phyloP scores from a whole-genome alignment of 2,797 vertebrate species.

The Percopsis omiscomaycus region DNA sequence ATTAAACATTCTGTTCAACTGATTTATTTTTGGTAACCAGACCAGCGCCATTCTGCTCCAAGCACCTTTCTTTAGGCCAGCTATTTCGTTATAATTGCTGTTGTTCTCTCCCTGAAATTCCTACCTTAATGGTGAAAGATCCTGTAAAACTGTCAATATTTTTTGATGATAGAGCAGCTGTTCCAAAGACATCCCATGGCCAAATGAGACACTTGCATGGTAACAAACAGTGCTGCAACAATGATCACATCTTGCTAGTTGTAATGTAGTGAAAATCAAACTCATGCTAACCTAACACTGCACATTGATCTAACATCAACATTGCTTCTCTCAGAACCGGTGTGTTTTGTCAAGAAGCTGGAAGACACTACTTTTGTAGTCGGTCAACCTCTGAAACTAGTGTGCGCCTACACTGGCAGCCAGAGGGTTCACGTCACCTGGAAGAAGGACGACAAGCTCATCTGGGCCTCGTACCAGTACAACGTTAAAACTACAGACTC shows the following conservation, averaged over 20 bases:
- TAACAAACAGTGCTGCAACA: conserved; percentile 74
- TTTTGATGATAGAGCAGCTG: conserved; percentile 84
- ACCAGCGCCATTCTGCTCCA: conserved; percentile 85
- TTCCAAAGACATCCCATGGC: conserved; percentile 75
- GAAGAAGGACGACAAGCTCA: conserved; percentile 88
- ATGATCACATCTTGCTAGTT: conserved; percentile 76
- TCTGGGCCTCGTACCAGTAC: conserved; percentile 79
- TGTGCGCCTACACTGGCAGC: conserved; percentile 83
- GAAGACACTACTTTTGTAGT: conserved; percentile 81
- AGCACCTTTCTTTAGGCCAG: conserved; percentile 80
- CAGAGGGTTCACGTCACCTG: conserved; percentile 84
- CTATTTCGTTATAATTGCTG: conserved; percentile 81
- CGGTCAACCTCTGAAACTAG: conserved; percentile 85
- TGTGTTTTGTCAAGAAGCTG: conserved; percentile 84
- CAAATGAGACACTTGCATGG: conserved; percentile 84
- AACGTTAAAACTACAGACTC: conserved; percentile 61
- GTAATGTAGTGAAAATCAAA: conserved; percentile 63
- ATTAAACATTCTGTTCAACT: conserved; percentile 1
- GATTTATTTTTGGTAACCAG: conserved; percentile 78
- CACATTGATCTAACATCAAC: conserved; percentile 25
- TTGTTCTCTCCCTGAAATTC: conserved; percentile 84
- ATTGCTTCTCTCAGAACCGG: conserved; percentile 62
- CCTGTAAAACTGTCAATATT: conserved; percentile 76
- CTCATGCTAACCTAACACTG: conserved; percentile 31
- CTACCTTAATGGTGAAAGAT: conserved; percentile 82